Conservation (phyloP, 2,113 vertebrate genomes). For the Hoplias malabaricus region DNA sequence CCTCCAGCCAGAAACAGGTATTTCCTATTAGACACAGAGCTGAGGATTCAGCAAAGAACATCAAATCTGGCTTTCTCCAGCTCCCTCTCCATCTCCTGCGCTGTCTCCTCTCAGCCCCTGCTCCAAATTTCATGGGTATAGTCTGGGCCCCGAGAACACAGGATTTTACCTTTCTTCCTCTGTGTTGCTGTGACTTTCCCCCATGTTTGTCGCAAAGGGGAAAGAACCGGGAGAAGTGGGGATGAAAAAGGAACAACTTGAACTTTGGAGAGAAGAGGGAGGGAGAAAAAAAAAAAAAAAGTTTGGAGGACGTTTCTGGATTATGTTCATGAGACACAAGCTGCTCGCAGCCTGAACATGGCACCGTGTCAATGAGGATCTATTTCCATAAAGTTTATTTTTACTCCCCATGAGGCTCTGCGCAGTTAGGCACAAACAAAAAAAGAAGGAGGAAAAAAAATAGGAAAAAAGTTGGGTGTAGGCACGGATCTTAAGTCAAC, state of each 20-base stretch:
- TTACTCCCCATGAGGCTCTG: conserved; percentile 75
- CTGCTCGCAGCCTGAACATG: conserved; percentile 93
- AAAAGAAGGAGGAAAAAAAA: conserved; percentile 50
- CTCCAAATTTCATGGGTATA: conserved; percentile 63
- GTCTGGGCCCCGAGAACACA: conserved; percentile 58
- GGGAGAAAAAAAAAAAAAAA: conserved; percentile 63
- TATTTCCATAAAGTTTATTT: conserved; percentile 88
- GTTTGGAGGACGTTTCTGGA: conserved; percentile 82
- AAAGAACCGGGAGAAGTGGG: conserved; percentile 63
- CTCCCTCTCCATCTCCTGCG: conserved; percentile 29
- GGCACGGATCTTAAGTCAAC: conserved; percentile 49
- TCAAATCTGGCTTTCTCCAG: conserved; percentile 66
- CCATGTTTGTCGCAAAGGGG: conserved; percentile 56
- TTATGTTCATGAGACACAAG: conserved; percentile 80
- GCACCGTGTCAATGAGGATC: conserved; percentile 86
- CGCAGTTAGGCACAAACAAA: conserved; percentile 66
- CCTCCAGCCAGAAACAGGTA: conserved; percentile 70
- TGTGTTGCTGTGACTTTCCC: conserved; percentile 53
- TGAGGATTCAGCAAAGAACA: conserved; percentile 62
- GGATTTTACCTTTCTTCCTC: conserved; percentile 65
- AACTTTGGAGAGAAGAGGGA: conserved; percentile 66
- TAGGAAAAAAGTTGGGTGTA: conserved; percentile 54
- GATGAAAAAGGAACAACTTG: conserved; percentile 64
- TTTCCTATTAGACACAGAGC: conserved; percentile 78
- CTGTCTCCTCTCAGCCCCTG: conserved; percentile 53